These are phyloP conservation scores for Thereva unica DNA, from an alignment of 2,888 invertebrate species.

Conservation along the genomic window DNA sequence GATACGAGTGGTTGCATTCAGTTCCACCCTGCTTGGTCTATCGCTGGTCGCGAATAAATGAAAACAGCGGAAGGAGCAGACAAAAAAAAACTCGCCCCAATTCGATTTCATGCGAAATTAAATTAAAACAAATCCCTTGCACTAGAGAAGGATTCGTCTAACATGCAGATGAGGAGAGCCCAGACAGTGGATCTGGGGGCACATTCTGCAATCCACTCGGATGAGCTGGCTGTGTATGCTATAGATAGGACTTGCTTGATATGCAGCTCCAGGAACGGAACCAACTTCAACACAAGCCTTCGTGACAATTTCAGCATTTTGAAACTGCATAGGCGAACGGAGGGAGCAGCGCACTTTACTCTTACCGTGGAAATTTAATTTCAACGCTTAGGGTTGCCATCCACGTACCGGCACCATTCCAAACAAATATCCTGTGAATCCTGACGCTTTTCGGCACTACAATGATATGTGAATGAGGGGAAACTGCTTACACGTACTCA, in stretches of 20 bases:
- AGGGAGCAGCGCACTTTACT: too few relatives aligned
- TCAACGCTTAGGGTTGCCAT: conserved; percentile 35
- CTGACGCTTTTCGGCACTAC: conserved; percentile 6
- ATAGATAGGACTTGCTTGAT: conserved; percentile 29
- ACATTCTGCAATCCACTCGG: neutral
- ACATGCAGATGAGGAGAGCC: conserved; percentile 23
- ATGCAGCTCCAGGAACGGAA: conserved; percentile 24
- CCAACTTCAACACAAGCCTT: conserved; percentile 30
- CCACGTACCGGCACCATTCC: conserved; percentile 35
- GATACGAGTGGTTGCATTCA: conserved; percentile 12
- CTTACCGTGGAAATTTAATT: conserved; percentile 38
- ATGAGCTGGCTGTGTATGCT: conserved; percentile 1
- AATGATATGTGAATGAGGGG: conserved; percentile 15
- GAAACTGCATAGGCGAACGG: conserved; percentile 24
- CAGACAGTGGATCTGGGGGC: neutral
- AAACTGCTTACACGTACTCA: conserved; percentile 4
- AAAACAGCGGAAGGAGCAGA: conserved; percentile 8
- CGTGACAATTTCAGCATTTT: conserved; percentile 27
- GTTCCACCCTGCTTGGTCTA: conserved; percentile 16
- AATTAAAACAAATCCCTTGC: conserved; percentile 39
- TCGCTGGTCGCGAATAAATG: conserved; percentile 29
- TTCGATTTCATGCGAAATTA: conserved; percentile 40
- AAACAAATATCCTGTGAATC: conserved; percentile 16
- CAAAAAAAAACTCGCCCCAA: conserved; percentile 35
- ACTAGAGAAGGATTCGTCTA: conserved; percentile 18